These are phyloP conservation scores for Bergia puertoricense DNA, from an alignment of 92 coral and sea anemone genomes.

Conservation along the genomic window DNA sequence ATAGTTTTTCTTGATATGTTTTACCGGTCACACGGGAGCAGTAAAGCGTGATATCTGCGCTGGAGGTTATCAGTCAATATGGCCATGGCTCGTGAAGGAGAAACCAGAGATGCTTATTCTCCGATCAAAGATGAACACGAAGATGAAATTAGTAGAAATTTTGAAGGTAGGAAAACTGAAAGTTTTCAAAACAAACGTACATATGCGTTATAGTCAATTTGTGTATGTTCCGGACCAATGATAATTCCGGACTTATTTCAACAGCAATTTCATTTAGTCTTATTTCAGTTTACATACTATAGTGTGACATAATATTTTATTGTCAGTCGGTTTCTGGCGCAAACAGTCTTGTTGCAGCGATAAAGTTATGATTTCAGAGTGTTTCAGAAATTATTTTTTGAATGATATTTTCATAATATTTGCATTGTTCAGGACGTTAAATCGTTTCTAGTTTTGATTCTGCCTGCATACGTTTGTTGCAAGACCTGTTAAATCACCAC, in stretches of 20 bases:
- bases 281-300: neutral
- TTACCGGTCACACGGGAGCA: neutral
- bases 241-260: neutral
- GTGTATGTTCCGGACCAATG: neutral
- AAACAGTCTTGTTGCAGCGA: neutral
- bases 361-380: neutral
- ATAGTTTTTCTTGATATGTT: neutral
- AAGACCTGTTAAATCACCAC: too few relatives aligned
- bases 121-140: neutral
- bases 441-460: too few relatives aligned
- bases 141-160: neutral
- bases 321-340: neutral
- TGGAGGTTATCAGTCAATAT: neutral
- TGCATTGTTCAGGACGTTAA: too few relatives aligned
- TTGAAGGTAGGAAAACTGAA: constrained; percentile 10
- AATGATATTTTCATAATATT: neutral
- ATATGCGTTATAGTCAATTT: neutral
- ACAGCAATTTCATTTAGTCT: neutral
- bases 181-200: neutral
- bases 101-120: neutral
- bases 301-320: neutral
- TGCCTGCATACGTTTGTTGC: too few relatives aligned
- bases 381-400: neutral
- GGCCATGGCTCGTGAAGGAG: neutral
- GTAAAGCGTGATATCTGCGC: neutral